These are phyloP conservation scores for Jordanella pulchra DNA, from an alignment of 2,797 vertebrate species.

Conservation along the genomic window DNA sequence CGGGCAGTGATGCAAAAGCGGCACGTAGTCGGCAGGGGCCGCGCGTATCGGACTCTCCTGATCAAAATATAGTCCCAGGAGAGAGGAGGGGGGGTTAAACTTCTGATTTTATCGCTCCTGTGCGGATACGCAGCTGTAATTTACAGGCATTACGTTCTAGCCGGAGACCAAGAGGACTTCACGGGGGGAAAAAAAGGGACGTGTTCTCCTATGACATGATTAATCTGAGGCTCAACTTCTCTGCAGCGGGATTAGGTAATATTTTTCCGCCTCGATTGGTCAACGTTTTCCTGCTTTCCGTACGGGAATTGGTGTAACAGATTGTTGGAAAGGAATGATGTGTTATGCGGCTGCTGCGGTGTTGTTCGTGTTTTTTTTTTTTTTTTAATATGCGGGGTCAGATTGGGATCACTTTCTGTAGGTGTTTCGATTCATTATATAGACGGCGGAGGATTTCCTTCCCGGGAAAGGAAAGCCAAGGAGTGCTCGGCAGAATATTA, in stretches of 20 bases:
- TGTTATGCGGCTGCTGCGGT: constrained; percentile 9
- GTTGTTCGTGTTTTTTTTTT: neutral
- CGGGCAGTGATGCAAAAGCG: constrained; percentile 67
- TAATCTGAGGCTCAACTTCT: constrained; percentile 44
- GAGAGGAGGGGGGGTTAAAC: constrained; percentile 57
- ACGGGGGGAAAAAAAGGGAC: constrained; percentile 1
- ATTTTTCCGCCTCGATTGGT: constrained; percentile 36
- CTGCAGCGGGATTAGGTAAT: constrained; percentile 49
- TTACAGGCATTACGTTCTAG: constrained; percentile 60
- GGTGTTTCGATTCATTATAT: constrained; percentile 58
- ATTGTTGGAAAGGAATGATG: constrained; percentile 20
- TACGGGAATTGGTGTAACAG: constrained; percentile 15
- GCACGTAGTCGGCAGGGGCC: constrained; percentile 76
- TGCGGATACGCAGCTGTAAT: constrained; percentile 65
- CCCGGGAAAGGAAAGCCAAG: constrained; percentile 56
- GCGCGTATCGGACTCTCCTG: constrained; percentile 75
- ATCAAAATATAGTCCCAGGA: constrained; percentile 77
- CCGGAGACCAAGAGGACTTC: constrained; percentile 15
- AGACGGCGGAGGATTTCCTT: constrained; percentile 41
- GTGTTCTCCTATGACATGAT: constrained; percentile 12
- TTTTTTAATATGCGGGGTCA: constrained; percentile 35
- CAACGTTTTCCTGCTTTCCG: constrained; percentile 12
- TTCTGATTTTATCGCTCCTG: constrained; percentile 68
- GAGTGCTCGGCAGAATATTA: constrained; percentile 40
- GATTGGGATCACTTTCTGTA: constrained; percentile 26